These are phyloP conservation scores for Lucilia cuprina DNA, from an alignment of 1,140 invertebrate genomes.

Conservation along the genomic window DNA sequence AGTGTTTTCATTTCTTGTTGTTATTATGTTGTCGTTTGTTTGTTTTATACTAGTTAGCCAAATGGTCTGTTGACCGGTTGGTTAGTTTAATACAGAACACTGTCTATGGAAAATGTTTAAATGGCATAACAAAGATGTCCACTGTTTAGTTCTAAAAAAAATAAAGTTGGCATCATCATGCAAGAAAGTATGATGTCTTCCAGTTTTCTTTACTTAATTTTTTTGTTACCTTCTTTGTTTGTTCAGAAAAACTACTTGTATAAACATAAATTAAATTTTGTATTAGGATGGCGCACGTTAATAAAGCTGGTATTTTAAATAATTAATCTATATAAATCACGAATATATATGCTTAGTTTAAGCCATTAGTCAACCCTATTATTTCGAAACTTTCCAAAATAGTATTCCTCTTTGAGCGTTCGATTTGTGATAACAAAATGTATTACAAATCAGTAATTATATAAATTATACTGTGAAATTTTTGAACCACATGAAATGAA, in stretches of 20 bases:
- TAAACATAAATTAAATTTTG: neutral
- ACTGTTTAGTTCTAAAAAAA: neutral
- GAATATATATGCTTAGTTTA: no score
- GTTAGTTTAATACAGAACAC: neutral
- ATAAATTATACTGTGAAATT: no score
- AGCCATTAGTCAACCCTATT: no score
- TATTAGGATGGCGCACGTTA: neutral
- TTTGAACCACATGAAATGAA: no score
- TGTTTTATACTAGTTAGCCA: neutral
- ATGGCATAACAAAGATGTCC: neutral
- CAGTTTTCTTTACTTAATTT: neutral
- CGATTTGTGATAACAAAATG: no score
- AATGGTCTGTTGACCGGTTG: neutral
- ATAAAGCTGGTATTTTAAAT: no score
- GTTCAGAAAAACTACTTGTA: neutral
- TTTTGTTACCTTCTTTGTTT: neutral
- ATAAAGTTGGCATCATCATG: neutral
- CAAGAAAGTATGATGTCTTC: neutral
- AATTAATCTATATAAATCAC: no score
- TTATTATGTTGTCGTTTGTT: neutral
- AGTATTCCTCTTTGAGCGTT: no score
- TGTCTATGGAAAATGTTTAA: neutral
- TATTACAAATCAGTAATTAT: no score
- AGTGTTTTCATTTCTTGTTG: no score
- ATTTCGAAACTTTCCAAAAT: no score